A percentile compares a stretch with the other conserved stretches of the same genome.
Evolutionary conservation across 2,113 vertebrate genomes (phyloP).

Genomic region (Neodontobutis hainanensis): DNA sequence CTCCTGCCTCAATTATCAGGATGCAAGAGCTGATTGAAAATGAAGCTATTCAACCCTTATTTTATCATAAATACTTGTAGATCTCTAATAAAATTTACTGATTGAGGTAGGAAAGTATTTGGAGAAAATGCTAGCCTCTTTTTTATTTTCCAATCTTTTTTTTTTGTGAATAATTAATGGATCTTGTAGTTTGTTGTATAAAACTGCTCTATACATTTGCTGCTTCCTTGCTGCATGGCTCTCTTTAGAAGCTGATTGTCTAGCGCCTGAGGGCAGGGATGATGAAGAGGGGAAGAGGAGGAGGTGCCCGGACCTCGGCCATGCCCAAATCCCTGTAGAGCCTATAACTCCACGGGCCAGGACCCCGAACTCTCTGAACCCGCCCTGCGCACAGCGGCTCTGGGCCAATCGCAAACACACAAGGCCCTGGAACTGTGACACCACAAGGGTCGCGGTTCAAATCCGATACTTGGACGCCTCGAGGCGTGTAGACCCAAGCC

Average conservation of each 20-base stretch:
- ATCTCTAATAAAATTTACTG: too few relatives aligned
- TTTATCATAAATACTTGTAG: too few relatives aligned
- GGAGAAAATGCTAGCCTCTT: too few relatives aligned
- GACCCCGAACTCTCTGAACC: constrained; percentile 57
- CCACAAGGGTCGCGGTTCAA: constrained; percentile 53
- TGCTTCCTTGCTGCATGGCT: constrained; percentile 43
- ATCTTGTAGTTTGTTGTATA: too few relatives aligned
- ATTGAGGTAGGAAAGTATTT: too few relatives aligned
- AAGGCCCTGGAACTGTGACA: constrained; percentile 46
- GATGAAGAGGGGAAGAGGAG: constrained; percentile 21
- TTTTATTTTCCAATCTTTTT: too few relatives aligned
- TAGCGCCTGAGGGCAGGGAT: constrained; percentile 55
- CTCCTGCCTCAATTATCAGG: too few relatives aligned
- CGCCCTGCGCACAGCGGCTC: constrained; percentile 31
- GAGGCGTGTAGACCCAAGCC: constrained; percentile 24
- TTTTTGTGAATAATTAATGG: too few relatives aligned
- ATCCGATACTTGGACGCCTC: constrained; percentile 37
- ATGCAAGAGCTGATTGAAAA: too few relatives aligned
- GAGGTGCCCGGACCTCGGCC: constrained; percentile 54
- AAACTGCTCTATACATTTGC: constrained; percentile 5
- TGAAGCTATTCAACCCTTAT: too few relatives aligned
- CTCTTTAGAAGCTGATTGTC: constrained; percentile 61
- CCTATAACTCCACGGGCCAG: constrained; percentile 39
- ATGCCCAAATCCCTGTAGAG: constrained; percentile 47
- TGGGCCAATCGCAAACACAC: constrained; percentile 46